Evolutionary conservation across 2,797 vertebrate genomes (phyloP), one percentile per base, ranked within the genome.

Genomic region (Pachyuromys duprasi): DNA sequence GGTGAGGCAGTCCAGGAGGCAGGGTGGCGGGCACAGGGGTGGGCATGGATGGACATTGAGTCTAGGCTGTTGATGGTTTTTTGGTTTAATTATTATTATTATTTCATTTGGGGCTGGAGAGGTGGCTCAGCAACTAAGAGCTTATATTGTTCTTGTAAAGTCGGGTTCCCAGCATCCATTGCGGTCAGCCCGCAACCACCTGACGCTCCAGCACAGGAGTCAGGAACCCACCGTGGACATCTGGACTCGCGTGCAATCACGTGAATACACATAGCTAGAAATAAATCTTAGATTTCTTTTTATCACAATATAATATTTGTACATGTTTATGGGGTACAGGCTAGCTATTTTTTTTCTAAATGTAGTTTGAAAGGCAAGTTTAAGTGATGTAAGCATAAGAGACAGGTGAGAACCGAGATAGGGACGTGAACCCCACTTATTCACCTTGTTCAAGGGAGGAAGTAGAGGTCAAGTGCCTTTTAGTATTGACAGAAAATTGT

Each of bases 351-450:
- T 33, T 91, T 90, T 67, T 67, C 57, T 4, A 24, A 88, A 76
- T 17, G 2, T 22, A 49, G 22, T 67, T 83, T 92, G 69, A 76
- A 95, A 93, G 39, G 86, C 45, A 81, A 83, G n/a, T 79, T 95
- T 82, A 92, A 49, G 36, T 39, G n/a, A 62, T 49, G 81, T 65
- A 62, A 81, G 60, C 88, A 20, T 62, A 28, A 89, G 92, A 70
- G 18, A 78, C 12, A 18, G 60, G 24, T 3, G 33, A 87, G 76
- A 18, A 76, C 28, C 39, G 3, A 17, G 24, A 62, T 39, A 20
- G 82, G 42, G 53, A 78, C 57, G 14, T 60, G 72, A 92, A 90
- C 45, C 22, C n/a, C 70, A 60, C 45, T 92, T 90, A 65, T 88
- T 83, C 42, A 2, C 69, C 88, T 90, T 84, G 1, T 70, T 95